Percentiles rank a stretch among this genome's conserved stretches.
Evolutionary conservation across 2,113 vertebrate genomes (phyloP).

Genomic region (Chloebia gouldiae): DNA sequence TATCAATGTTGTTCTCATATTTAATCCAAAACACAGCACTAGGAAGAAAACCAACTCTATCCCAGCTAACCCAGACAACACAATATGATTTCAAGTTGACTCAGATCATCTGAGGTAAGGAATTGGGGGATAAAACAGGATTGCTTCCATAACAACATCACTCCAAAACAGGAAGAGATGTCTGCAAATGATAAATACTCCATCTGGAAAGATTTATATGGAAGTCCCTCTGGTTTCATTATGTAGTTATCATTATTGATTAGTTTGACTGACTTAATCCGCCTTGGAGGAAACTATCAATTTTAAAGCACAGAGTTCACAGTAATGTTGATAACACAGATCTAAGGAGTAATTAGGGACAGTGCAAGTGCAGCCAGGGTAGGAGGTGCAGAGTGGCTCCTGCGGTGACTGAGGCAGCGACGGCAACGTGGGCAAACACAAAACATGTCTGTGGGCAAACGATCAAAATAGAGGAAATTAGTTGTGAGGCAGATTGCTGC

Average conservation of each 20-base stretch:
- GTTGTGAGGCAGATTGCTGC: neutral
- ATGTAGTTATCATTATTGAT: neutral
- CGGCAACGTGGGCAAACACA: neutral
- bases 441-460: neutral
- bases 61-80: neutral
- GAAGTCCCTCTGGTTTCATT: neutral
- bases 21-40: neutral
- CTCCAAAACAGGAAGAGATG: neutral
- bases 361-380: neutral
- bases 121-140: neutral
- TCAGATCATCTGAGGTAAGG: neutral
- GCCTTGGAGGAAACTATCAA: constrained; percentile 8
- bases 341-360: neutral
- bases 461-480: neutral
- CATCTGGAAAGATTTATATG: neutral
- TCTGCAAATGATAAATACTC: neutral
- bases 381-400: accelerated
- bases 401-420: neutral
- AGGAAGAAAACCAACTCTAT: neutral
- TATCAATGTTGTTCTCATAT: neutral
- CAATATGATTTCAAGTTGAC: neutral
- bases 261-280: constrained; percentile 10
- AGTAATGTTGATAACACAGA: neutral
- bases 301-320: neutral
- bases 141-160: neutral